phyloP scores from a whole-genome alignment of 1,140 invertebrate species.

The Microplitis demolitor region DNA sequence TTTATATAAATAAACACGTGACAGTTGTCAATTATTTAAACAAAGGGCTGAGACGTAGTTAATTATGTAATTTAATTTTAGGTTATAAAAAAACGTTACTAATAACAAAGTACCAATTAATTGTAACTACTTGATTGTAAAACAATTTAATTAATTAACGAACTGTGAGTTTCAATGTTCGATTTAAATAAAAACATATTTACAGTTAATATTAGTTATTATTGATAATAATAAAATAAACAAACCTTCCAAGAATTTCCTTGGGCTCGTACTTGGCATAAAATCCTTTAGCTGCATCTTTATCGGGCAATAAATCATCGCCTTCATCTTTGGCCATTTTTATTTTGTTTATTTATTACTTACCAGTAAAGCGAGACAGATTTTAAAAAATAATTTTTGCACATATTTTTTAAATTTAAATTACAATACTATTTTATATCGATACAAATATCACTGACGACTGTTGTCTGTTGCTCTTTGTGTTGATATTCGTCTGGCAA shows the following conservation, averaged over 20 bases:
- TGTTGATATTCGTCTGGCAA: too few species aligned
- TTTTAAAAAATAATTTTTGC: too few species aligned
- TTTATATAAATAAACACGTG: neutral
- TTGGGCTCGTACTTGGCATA: constrained; percentile 99
- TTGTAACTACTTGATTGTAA: neutral
- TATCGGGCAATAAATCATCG: constrained; percentile 83
- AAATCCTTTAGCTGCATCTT: constrained; percentile 91
- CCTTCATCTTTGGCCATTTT: constrained; percentile 80
- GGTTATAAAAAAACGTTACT: neutral
- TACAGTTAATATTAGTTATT: constrained; percentile 3
- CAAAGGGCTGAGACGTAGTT: neutral
- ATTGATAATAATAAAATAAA: constrained; percentile 30
- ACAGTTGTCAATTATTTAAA: neutral
- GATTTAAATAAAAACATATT: neutral
- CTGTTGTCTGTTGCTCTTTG: too few species aligned
- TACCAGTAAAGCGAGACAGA: too few species aligned
- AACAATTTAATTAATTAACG: too few species aligned
- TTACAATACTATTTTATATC: too few species aligned
- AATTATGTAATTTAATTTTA: constrained; percentile 8
- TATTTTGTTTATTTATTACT: neutral
- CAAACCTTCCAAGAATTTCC: constrained; percentile 94
- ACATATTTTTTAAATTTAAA: too few species aligned
- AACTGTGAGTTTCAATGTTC: too few species aligned
- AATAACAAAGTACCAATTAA: neutral
- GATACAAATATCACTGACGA: too few species aligned